Evolutionary conservation across 2,797 vertebrate genomes (phyloP).

Genomic region (Myotis daubentonii): DNA sequence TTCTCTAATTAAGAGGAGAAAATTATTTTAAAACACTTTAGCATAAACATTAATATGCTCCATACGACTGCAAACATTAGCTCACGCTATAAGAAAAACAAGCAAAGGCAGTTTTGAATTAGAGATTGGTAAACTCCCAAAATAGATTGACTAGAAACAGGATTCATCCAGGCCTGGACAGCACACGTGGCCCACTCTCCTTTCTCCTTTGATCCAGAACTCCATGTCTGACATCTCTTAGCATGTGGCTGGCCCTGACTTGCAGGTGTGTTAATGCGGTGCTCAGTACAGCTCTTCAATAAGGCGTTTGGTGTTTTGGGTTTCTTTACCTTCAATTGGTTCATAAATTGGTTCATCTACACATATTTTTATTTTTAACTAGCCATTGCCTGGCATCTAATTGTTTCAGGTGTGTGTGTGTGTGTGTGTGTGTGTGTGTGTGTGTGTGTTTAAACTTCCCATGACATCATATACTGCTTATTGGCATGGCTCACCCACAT

Average conservation of each 20-base stretch:
- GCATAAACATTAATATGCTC: slow-evolving; percentile 6
- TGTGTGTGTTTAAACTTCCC: background rate
- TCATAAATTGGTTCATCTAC: background rate
- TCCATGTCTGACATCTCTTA: background rate
- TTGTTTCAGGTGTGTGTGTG: background rate
- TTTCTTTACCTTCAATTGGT: background rate
- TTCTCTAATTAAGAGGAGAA: slow-evolving; percentile 51
- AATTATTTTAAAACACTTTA: slow-evolving; percentile 40
- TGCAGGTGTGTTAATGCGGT: too few relatives aligned
- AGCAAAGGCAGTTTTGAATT: background rate
- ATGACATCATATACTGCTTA: background rate
- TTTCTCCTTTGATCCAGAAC: background rate
- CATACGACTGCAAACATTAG: background rate
- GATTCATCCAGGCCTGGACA: background rate
- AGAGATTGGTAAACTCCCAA: background rate
- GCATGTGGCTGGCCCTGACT: background rate
- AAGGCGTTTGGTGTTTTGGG: background rate
- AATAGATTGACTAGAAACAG: background rate
- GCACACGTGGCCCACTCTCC: fast-evolving
- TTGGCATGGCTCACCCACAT: background rate
- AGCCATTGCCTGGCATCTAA: background rate
- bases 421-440: background rate
- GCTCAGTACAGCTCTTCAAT: background rate
- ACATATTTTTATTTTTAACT: background rate
- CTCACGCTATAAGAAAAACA: background rate